These are phyloP conservation scores for Rhea pennata DNA, from an alignment of 2,113 vertebrate species.

Conservation along the genomic window DNA sequence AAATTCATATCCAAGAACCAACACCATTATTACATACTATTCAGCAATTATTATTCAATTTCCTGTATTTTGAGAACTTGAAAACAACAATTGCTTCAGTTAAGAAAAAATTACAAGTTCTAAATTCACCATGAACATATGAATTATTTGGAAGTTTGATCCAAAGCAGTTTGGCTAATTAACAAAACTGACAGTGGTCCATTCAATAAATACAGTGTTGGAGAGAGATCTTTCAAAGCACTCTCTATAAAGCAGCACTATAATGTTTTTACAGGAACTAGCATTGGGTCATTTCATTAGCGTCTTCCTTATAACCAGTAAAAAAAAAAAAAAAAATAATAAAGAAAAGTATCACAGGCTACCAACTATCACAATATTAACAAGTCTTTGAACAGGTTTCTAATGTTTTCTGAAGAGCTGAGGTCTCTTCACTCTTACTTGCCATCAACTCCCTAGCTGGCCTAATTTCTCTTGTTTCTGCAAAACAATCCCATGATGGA, in stretches of 20 bases:
- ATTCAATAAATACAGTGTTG: background rate
- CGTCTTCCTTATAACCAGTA: background rate
- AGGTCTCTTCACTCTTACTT: background rate
- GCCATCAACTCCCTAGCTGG: background rate
- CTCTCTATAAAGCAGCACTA: accelerated
- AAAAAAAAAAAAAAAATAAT: background rate
- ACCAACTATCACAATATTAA: background rate
- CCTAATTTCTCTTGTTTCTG: background rate
- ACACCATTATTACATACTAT: background rate
- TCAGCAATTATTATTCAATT: background rate
- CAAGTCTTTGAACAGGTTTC: background rate
- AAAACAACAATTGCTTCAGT: background rate
- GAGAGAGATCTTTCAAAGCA: background rate
- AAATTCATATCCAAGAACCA: background rate
- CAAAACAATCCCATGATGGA: background rate
- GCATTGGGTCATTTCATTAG: no score
- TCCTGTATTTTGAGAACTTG: background rate
- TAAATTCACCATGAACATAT: background rate
- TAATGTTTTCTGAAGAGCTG: background rate
- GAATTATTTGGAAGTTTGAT: background rate
- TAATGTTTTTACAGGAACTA: background rate
- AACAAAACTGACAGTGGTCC: background rate
- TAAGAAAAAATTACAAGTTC: background rate
- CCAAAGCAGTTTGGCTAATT: background rate
- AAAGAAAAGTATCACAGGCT: background rate